Evolutionary conservation across 2,888 invertebrate genomes (phyloP).

Genomic region (Leuctra nigra): DNA sequence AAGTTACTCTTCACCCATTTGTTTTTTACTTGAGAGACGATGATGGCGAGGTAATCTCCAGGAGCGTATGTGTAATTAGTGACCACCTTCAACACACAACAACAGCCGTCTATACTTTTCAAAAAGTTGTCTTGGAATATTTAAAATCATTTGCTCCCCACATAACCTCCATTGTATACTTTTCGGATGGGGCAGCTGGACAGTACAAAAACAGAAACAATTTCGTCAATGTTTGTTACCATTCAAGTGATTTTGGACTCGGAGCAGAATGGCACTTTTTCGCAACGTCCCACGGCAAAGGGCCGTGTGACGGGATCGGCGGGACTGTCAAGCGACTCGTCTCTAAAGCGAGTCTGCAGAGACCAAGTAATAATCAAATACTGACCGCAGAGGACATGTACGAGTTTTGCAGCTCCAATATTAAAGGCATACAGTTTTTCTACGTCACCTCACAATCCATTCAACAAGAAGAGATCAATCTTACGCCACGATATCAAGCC

Average conservation of each 20-base stretch:
- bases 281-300: constrained; percentile 17
- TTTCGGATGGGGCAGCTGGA: constrained; percentile 31
- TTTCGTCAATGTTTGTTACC: constrained; percentile 13
- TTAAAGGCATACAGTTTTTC: background rate
- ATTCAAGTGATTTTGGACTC: constrained; percentile 16
- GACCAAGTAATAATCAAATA: constrained; percentile 1
- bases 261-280: constrained; percentile 22
- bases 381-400: background rate
- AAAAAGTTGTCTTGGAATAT: background rate
- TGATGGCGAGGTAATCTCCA: constrained; percentile 14
- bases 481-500: too few relatives aligned
- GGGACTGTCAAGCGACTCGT: constrained; percentile 10
- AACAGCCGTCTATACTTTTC: constrained; percentile 24
- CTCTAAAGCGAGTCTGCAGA: constrained; percentile 17
- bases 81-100: constrained; percentile 29
- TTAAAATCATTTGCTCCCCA: background rate
- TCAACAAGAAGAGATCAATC: background rate
- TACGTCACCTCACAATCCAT: too few relatives aligned
- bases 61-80: constrained; percentile 23
- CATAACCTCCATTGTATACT: constrained; percentile 28
- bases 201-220: constrained; percentile 33
- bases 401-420: background rate
- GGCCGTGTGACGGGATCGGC: constrained; percentile 12
- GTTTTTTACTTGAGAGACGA: constrained; percentile 23
- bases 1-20: constrained; percentile 30